A percentile compares a stretch with the other conserved stretches of the same genome.
phyloP scores from a whole-genome alignment of 2,113 vertebrate genomes.

The Pterophyllum scalare region DNA sequence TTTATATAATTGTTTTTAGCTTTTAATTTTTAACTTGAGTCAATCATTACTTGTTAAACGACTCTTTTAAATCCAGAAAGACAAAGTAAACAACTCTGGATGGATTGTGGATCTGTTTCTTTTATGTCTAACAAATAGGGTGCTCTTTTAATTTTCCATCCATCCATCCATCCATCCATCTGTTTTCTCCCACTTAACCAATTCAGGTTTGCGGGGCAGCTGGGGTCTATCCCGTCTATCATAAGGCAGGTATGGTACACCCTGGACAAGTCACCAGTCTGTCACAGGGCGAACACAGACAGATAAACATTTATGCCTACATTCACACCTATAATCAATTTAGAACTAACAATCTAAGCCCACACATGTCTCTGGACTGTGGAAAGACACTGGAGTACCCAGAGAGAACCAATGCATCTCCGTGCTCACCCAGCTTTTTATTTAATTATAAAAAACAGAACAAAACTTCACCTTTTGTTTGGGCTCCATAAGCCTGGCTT shows the following conservation, averaged over 20 bases:
- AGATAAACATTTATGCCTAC: too few species aligned
- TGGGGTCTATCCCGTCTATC: too few species aligned
- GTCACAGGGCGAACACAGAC: too few species aligned
- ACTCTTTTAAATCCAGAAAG: neutral
- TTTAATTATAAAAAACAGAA: neutral
- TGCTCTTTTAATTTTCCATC: too few species aligned
- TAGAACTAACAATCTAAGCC: neutral
- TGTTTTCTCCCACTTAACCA: too few species aligned
- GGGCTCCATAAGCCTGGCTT: neutral
- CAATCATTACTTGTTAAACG: neutral
- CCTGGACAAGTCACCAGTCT: too few species aligned
- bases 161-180: too few species aligned
- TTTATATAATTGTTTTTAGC: too few species aligned
- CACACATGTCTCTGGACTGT: neutral
- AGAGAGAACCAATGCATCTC: neutral
- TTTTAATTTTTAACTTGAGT: neutral
- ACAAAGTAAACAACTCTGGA: neutral
- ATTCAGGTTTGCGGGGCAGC: too few species aligned
- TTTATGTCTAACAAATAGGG: neutral
- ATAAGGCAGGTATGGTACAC: too few species aligned
- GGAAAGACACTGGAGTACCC: neutral
- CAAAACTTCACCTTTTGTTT: neutral
- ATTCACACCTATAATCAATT: neutral
- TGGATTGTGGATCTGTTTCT: neutral
- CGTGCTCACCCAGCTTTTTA: fast-evolving